These are phyloP conservation scores for Crypturellus undulatus DNA, from an alignment of 2,113 vertebrate species.

Conservation along the genomic window DNA sequence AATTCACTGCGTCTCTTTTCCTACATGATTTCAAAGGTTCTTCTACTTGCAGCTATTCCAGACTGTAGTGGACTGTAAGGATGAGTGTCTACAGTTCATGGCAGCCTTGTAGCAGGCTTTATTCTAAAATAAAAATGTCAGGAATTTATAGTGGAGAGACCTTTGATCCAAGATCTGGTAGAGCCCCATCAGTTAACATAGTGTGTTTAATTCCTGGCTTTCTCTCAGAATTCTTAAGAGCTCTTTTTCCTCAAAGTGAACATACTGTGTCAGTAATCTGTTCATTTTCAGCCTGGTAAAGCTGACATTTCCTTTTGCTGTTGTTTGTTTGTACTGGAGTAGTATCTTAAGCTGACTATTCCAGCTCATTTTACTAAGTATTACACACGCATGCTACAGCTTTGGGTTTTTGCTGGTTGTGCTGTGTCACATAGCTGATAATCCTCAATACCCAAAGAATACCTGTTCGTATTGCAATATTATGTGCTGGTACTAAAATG, in stretches of 20 bases:
- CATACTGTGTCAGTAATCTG: background rate
- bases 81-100: background rate
- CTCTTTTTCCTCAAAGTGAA: background rate
- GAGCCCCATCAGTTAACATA: background rate
- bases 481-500: background rate
- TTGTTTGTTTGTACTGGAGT: background rate
- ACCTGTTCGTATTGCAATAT: background rate
- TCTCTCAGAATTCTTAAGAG: background rate
- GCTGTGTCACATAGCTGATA: background rate
- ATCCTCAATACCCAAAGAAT: background rate
- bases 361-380: background rate
- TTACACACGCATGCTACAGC: background rate
- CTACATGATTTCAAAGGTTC: background rate
- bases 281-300: background rate
- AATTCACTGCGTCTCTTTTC: background rate
- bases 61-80: background rate
- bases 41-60: background rate
- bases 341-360: background rate
- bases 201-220: background rate
- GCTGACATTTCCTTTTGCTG: background rate
- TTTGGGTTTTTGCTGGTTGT: background rate
- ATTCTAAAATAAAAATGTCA: background rate
- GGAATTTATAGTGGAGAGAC: background rate
- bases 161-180: background rate
- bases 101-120: background rate